These are phyloP conservation scores for Melolontha melolontha DNA, from an alignment of 2,888 invertebrate genomes.

Conservation along the genomic window DNA sequence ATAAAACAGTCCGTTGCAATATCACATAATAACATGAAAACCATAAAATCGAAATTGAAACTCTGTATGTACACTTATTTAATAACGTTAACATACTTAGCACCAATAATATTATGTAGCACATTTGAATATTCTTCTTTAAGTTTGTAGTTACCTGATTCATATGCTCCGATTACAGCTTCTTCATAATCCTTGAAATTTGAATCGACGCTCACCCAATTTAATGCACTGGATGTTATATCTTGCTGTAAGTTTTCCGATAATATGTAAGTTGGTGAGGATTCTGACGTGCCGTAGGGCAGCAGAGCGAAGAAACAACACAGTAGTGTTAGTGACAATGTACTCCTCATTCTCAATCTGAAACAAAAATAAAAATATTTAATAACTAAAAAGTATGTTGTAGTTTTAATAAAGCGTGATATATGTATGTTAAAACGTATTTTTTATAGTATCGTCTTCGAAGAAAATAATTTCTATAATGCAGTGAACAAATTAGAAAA, in stretches of 20 bases:
- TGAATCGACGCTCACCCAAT: conserved; percentile 75
- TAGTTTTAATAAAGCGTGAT: too few species aligned
- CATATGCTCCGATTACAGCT: conserved; percentile 75
- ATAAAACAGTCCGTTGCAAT: too few species aligned
- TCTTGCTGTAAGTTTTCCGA: conserved; percentile 71
- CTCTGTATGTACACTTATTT: too few species aligned
- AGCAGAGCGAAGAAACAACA: conserved; percentile 39
- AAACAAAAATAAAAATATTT: conserved; percentile 42
- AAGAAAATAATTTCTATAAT: too few species aligned
- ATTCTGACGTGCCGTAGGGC: conserved; percentile 48
- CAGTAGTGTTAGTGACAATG: conserved; percentile 43
- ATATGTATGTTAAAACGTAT: too few species aligned
- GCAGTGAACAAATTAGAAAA: too few species aligned
- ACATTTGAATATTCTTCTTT: not conserved
- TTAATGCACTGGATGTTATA: conserved; percentile 83
- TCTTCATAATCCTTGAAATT: conserved; percentile 67
- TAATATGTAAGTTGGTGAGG: conserved; percentile 58
- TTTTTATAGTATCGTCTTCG: too few species aligned
- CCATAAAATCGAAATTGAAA: too few species aligned
- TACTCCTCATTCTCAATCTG: conserved; percentile 47
- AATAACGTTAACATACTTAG: too few species aligned
- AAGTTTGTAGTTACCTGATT: conserved; percentile 45
- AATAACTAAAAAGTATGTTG: not conserved
- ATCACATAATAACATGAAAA: too few species aligned
- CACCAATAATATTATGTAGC: not conserved